A percentile compares a stretch with the other conserved stretches of the same genome.
Evolutionary conservation across 2,113 vertebrate genomes (phyloP).

Genomic region (Colaptes auratus): DNA sequence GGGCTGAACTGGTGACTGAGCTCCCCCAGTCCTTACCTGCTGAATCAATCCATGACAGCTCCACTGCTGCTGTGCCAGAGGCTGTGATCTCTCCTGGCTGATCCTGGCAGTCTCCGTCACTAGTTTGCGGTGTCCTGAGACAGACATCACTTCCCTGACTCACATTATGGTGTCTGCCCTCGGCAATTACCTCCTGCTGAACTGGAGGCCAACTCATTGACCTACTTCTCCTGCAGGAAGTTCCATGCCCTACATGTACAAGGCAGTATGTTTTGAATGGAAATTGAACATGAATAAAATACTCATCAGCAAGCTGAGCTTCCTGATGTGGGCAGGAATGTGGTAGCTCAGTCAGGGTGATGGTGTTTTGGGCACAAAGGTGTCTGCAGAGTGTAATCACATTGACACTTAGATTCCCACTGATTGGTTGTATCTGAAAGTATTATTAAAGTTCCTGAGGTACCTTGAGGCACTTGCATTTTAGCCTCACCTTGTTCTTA

Average conservation of each 20-base stretch:
- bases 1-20: neutral
- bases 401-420: neutral
- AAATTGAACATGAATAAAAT: neutral
- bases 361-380: neutral
- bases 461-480: neutral
- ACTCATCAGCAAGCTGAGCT: neutral
- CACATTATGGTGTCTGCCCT: neutral
- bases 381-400: neutral
- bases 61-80: neutral
- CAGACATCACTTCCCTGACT: neutral
- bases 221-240: neutral
- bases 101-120: neutral
- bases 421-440: neutral
- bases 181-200: neutral
- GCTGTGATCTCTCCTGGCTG: neutral
- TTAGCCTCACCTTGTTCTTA: neutral
- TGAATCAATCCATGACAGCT: neutral
- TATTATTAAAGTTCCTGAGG: neutral
- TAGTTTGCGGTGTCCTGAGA: neutral
- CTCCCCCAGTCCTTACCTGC: neutral
- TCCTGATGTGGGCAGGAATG: neutral
- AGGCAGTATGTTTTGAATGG: neutral
- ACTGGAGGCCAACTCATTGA: neutral
- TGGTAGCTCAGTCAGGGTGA: neutral
- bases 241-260: neutral